A percentile compares a stretch with the other conserved stretches of the same genome.
These are phyloP conservation scores for Microcebus ravelobensis DNA, from an alignment of 2,113 vertebrate genomes.

Conservation along the genomic window DNA sequence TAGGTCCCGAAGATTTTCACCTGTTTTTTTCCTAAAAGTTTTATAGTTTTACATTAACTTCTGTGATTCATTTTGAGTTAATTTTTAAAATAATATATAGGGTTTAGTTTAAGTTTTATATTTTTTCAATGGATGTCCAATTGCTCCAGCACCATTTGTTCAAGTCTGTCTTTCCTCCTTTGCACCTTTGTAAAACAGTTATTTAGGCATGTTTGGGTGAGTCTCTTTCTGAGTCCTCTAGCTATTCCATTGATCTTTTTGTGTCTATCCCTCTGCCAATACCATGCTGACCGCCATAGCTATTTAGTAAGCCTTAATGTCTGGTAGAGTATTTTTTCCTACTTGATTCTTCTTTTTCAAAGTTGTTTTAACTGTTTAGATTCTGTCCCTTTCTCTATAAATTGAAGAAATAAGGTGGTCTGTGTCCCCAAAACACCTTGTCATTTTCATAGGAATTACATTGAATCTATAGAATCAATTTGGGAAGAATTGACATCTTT, in stretches of 20 bases:
- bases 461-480: not conserved
- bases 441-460: not conserved
- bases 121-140: not conserved
- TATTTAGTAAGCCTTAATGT: not conserved
- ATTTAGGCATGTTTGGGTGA: not conserved
- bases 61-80: not conserved
- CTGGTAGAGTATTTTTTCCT: not conserved
- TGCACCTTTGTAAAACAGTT: not conserved
- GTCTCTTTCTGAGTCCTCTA: not conserved
- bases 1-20: not conserved
- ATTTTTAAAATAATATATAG: not conserved
- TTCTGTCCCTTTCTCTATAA: not conserved
- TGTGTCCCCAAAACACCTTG: not conserved
- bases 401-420: constrained; percentile 8
- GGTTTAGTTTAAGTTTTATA: not conserved
- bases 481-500: not conserved
- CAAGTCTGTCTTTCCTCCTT: not conserved
- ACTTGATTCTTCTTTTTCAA: not conserved
- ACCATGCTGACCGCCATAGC: not conserved
- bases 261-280: not conserved
- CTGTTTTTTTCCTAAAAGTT: not conserved
- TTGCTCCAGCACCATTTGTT: not conserved
- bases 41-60: not conserved
- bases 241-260: not conserved
- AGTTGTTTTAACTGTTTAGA: not conserved